phyloP scores from a whole-genome alignment of 2,113 vertebrate genomes.

The Alethe diademata region DNA sequence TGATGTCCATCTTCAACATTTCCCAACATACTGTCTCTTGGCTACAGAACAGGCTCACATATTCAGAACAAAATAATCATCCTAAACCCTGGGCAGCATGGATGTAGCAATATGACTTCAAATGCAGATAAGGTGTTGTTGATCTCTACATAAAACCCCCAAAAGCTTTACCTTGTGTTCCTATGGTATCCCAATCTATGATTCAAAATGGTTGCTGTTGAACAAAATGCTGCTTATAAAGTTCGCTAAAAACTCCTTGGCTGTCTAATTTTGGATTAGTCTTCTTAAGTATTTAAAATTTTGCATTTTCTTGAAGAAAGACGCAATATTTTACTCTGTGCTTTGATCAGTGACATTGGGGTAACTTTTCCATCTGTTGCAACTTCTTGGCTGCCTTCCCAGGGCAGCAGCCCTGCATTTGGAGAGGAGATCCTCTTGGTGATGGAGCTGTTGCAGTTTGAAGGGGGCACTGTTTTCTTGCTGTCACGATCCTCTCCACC shows the following conservation, averaged over 20 bases:
- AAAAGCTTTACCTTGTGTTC: background rate
- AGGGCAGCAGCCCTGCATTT: background rate
- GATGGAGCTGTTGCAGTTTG: background rate
- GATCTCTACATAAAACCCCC: background rate
- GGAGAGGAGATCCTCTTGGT: background rate
- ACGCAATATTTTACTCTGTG: background rate
- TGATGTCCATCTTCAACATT: constrained; percentile 4
- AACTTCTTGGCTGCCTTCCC: background rate
- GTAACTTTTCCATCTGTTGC: background rate
- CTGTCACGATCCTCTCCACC: background rate
- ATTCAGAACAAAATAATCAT: background rate
- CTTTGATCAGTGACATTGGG: background rate
- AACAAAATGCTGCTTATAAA: background rate
- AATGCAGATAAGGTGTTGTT: background rate
- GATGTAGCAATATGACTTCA: background rate
- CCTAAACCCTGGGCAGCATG: background rate
- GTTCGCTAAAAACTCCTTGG: background rate
- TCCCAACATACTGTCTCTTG: background rate
- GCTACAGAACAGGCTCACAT: background rate
- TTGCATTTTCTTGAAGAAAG: background rate
- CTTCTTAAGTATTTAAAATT: background rate
- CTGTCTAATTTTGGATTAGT: background rate
- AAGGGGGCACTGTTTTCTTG: fast-evolving
- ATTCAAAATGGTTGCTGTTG: background rate
- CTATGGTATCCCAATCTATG: background rate